phyloP scores from a whole-genome alignment of 2,797 vertebrate genomes.

The Natrix natrix region DNA sequence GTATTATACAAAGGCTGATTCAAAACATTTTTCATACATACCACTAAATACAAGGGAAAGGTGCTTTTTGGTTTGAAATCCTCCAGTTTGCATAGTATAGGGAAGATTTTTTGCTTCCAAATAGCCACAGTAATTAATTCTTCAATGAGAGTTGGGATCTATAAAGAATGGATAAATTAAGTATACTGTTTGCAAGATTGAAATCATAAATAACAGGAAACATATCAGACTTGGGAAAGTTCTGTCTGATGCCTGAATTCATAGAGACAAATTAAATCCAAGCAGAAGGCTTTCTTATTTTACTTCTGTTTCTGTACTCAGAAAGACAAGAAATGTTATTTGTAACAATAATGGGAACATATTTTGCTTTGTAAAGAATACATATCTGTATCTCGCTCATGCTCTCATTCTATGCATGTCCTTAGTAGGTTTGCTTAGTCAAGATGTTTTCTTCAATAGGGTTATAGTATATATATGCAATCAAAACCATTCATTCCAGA shows the following conservation, averaged over 20 bases:
- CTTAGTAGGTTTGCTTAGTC: neutral
- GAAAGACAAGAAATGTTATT: neutral
- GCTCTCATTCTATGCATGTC: neutral
- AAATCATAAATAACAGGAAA: neutral
- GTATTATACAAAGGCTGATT: accelerated
- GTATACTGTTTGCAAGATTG: neutral
- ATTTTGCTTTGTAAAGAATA: neutral
- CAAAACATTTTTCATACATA: constrained; percentile 69
- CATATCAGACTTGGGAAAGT: neutral
- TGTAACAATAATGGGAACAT: neutral
- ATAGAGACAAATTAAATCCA: neutral
- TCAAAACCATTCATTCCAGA: neutral
- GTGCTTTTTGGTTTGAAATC: constrained; percentile 90
- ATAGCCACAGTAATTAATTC: constrained; percentile 88
- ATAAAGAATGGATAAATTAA: constrained; percentile 27
- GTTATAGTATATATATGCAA: neutral
- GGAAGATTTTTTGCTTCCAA: constrained; percentile 94
- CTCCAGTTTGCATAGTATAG: constrained; percentile 83
- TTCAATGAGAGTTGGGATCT: constrained; percentile 85
- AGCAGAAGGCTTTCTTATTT: neutral
- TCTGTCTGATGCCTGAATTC: neutral
- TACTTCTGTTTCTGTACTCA: neutral
- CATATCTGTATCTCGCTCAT: neutral
- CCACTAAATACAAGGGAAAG: constrained; percentile 92
- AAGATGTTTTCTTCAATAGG: neutral